Conservation (phyloP, 2,113 vertebrate species). For the Upupa epops region DNA sequence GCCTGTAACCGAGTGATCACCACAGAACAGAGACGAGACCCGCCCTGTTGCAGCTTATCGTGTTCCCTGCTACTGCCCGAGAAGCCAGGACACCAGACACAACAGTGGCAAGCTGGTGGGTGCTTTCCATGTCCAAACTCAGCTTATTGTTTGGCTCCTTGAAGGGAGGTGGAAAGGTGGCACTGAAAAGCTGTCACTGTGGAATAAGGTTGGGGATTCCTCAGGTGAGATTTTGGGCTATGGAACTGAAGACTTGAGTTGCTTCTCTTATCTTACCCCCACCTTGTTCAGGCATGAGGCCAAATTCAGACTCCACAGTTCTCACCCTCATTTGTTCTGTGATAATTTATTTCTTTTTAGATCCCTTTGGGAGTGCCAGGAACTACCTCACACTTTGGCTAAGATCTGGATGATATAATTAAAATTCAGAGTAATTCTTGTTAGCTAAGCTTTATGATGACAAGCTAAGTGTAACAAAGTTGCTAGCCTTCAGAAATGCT, state of each 20-base stretch:
- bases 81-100: fast-evolving
- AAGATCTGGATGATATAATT: neutral
- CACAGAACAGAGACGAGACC: fast-evolving
- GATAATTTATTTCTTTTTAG: neutral
- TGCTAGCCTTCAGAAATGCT: neutral
- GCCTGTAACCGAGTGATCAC: neutral
- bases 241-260: neutral
- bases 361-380: neutral
- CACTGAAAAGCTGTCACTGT: neutral
- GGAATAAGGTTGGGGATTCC: neutral
- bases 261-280: neutral
- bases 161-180: neutral
- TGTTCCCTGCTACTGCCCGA: fast-evolving
- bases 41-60: fast-evolving
- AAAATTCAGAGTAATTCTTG: neutral
- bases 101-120: too few species aligned
- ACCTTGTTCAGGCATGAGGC: neutral
- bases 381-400: neutral
- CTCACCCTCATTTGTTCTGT: neutral
- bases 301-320: neutral
- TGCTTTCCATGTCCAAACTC: neutral
- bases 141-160: neutral
- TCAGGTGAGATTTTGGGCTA: neutral
- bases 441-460: neutral
- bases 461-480: neutral